Conservation (phyloP, 2,888 invertebrate genomes). For the Lottia scabra region DNA sequence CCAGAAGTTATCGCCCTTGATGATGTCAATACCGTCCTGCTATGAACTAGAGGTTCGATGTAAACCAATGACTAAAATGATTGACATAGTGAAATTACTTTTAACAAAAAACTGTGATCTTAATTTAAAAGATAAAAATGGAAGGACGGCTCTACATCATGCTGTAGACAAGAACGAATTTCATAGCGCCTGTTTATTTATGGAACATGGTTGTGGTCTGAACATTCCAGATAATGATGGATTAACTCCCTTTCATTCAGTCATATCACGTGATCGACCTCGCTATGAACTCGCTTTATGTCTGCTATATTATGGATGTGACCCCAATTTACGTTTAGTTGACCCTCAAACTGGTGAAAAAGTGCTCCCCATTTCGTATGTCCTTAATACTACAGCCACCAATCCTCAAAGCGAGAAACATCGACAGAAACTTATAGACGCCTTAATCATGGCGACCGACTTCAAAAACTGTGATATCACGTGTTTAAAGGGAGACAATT, state of each 20-base stretch:
- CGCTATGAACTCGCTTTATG: slow-evolving; percentile 30
- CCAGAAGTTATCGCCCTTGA: slow-evolving; percentile 14
- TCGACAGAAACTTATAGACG: background rate
- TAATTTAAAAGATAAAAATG: slow-evolving; percentile 23
- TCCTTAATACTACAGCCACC: background rate
- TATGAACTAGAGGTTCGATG: slow-evolving; percentile 25
- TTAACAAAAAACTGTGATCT: slow-evolving; percentile 32
- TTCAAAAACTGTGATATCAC: background rate
- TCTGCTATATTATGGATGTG: slow-evolving; percentile 35
- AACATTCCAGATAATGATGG: slow-evolving; percentile 27
- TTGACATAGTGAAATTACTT: slow-evolving; percentile 29
- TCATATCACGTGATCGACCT: slow-evolving; percentile 21
- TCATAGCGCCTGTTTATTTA: slow-evolving; percentile 27
- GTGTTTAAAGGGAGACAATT: background rate
- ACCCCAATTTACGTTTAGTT: slow-evolving; percentile 7
- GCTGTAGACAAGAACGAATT: slow-evolving; percentile 29
- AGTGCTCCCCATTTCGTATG: slow-evolving; percentile 6
- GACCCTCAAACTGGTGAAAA: slow-evolving; percentile 6
- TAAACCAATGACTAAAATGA: slow-evolving; percentile 28
- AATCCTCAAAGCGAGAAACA: background rate
- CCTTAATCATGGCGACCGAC: background rate
- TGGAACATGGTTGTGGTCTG: slow-evolving; percentile 32
- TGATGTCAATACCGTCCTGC: slow-evolving; percentile 34
- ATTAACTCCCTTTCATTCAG: slow-evolving; percentile 30
- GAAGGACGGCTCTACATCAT: slow-evolving; percentile 35